Percentiles rank a stretch among this genome's conserved stretches.
These are phyloP conservation scores for Cataglyphis livida DNA, from an alignment of 2,888 invertebrate genomes.

Conservation along the genomic window DNA sequence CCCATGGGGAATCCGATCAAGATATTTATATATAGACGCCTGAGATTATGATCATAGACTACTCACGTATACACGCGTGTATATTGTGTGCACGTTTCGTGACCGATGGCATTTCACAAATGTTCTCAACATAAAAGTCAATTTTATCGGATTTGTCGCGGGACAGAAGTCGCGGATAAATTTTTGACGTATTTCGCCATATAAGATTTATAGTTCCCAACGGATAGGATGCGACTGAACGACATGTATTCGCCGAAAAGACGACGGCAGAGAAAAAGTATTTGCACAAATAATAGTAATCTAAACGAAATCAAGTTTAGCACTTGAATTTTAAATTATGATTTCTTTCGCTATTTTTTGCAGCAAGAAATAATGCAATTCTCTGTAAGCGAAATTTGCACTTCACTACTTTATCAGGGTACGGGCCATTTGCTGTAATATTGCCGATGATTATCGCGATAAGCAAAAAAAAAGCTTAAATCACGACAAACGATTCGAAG, in stretches of 20 bases:
- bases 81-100: not conserved
- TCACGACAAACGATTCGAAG: slow-evolving; percentile 33
- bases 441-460: slow-evolving; percentile 31
- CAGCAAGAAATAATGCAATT: not conserved
- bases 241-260: not conserved
- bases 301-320: not conserved
- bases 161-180: slow-evolving; percentile 47
- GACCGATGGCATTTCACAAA: not conserved
- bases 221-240: not conserved
- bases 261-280: not conserved
- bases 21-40: not conserved
- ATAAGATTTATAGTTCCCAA: slow-evolving; percentile 13
- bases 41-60: slow-evolving; percentile 11
- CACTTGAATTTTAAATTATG: not conserved
- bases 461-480: slow-evolving; percentile 30
- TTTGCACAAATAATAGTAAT: not conserved
- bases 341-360: no score
- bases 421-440: slow-evolving; percentile 31
- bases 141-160: slow-evolving; percentile 53
- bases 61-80: not conserved
- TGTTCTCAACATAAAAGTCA: slow-evolving; percentile 37
- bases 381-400: not conserved
- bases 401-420: slow-evolving; percentile 14
- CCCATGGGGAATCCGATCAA: slow-evolving; percentile 63
- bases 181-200: slow-evolving; percentile 28